Percentiles rank a stretch among this genome's conserved stretches.
These are phyloP conservation scores for Idaea biselata DNA, from an alignment of 2,888 invertebrate genomes.

Conservation along the genomic window DNA sequence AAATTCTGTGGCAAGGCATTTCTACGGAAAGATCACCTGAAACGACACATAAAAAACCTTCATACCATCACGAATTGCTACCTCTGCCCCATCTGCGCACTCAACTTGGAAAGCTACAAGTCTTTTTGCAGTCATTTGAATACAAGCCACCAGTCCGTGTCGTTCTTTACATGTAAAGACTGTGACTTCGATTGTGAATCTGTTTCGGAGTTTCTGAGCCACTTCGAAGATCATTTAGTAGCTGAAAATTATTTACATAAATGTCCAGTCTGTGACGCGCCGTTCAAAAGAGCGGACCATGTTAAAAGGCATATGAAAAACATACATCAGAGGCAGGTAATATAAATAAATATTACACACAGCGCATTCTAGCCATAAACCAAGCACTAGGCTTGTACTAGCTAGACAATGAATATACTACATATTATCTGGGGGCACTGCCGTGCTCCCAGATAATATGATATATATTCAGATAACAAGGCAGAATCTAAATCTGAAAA, in stretches of 20 bases:
- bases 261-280: not conserved
- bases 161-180: not conserved
- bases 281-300: not conserved
- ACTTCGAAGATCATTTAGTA: not conserved
- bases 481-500: too few relatives aligned
- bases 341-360: not conserved
- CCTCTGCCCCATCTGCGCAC: not conserved
- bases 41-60: not conserved
- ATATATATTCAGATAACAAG: too few relatives aligned
- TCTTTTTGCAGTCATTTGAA: not conserved
- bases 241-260: not conserved
- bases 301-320: not conserved
- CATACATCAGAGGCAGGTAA: not conserved
- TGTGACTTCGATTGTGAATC: not conserved
- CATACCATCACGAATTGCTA: not conserved
- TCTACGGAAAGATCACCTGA: not conserved
- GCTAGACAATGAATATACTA: too few relatives aligned
- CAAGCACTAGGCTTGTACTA: too few relatives aligned
- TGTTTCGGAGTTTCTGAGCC: not conserved
- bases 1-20: not conserved
- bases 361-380: too few relatives aligned
- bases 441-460: too few relatives aligned
- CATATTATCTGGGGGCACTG: too few relatives aligned
- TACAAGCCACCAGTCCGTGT: not conserved
- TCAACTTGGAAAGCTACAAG: not conserved